Evolutionary conservation across 2,888 invertebrate species (phyloP).

Genomic region (Brassicogethes aeneus): DNA sequence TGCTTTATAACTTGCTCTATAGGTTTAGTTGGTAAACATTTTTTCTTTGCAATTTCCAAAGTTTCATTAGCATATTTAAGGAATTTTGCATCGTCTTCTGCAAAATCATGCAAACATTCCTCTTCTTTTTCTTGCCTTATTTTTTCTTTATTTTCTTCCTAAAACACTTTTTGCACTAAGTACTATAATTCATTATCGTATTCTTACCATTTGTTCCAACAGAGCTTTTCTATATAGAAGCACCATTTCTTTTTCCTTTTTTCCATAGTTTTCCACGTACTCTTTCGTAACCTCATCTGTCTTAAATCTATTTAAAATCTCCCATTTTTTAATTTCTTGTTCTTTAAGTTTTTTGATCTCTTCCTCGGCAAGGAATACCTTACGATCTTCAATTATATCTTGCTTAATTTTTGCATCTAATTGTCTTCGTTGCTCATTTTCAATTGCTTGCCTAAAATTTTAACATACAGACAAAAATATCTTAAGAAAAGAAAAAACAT

Average conservation of each 20-base stretch:
- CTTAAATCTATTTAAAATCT: conserved; percentile 50
- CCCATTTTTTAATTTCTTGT: conserved; percentile 45
- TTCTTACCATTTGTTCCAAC: conserved; percentile 43
- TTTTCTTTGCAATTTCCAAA: conserved; percentile 39
- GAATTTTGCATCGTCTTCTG: conserved; percentile 45
- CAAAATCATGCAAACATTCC: conserved; percentile 37
- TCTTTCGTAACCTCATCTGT: conserved; percentile 43
- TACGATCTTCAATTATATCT: conserved; percentile 25
- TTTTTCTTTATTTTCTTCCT: conserved; percentile 23
- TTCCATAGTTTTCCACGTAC: conserved; percentile 37
- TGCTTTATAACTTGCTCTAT: conserved; percentile 42
- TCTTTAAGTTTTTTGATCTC: conserved; percentile 36
- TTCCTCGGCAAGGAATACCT: conserved; percentile 32
- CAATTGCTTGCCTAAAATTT: too few species aligned
- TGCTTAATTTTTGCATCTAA: too few species aligned
- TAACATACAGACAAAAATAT: too few species aligned
- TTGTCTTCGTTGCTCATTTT: too few species aligned
- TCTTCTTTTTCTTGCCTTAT: conserved; percentile 24
- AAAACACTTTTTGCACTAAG: conserved; percentile 8
- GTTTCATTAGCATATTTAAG: conserved; percentile 45
- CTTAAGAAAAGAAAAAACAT: not conserved
- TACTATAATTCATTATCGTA: conserved; percentile 1
- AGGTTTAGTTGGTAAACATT: conserved; percentile 40
- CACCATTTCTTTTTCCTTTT: conserved; percentile 39
- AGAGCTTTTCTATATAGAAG: conserved; percentile 42